Percentiles rank a stretch among this genome's conserved stretches.
Evolutionary conservation across 2,888 invertebrate species (phyloP).

Genomic region (Heteromyza rotundicornis): DNA sequence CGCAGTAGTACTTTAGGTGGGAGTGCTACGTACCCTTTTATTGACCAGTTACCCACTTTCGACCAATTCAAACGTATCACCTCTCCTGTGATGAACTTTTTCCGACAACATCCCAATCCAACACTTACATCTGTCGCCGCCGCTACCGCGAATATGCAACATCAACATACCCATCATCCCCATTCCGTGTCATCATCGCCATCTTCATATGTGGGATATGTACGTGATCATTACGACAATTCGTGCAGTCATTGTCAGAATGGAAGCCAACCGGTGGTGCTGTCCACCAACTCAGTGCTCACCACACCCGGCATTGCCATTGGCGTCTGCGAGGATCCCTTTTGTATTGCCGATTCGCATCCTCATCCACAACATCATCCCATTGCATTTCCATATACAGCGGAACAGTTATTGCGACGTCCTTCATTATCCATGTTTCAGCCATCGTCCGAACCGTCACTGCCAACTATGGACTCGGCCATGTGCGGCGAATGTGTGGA

Average conservation of each 20-base stretch:
- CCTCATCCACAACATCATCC: conserved; percentile 58
- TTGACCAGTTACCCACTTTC: conserved; percentile 45
- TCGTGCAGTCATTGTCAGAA: conserved; percentile 58
- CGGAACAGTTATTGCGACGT: conserved; percentile 49
- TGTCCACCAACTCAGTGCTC: conserved; percentile 51
- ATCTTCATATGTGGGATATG: conserved; percentile 55
- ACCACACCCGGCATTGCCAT: conserved; percentile 52
- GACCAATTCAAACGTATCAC: conserved; percentile 58
- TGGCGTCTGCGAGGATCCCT: conserved; percentile 51
- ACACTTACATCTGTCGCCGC: conserved; percentile 23
- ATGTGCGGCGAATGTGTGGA: conserved; percentile 60
- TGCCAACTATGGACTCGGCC: conserved; percentile 57
- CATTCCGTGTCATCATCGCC: conserved; percentile 57
- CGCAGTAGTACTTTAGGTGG: conserved; percentile 46
- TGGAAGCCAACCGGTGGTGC: conserved; percentile 55
- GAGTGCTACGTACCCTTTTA: conserved; percentile 31
- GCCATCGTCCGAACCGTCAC: conserved; percentile 58
- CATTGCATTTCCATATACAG: conserved; percentile 49
- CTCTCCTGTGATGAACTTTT: conserved; percentile 59
- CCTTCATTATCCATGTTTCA: conserved; percentile 56
- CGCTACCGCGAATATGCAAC: conserved; percentile 20
- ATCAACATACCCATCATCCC: conserved; percentile 42
- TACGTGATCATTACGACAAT: conserved; percentile 56
- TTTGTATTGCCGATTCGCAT: conserved; percentile 54
- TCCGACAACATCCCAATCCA: conserved; percentile 43